Evolutionary conservation across 1,140 invertebrate genomes (phyloP).

Genomic region (Matsumurasca onukii): DNA sequence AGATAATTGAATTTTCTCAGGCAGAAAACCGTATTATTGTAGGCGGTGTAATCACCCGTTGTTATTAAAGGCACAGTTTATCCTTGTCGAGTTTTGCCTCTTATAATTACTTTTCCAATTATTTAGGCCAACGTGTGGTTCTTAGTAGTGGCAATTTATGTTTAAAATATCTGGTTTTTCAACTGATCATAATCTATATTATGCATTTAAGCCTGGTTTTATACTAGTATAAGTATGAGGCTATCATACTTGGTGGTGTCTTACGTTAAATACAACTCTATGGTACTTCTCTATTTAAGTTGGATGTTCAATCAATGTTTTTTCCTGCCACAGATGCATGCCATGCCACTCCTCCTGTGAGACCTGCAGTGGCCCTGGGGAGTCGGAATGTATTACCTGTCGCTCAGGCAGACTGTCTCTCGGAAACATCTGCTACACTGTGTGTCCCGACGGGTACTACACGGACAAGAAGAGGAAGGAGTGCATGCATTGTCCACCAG

Average conservation of each 20-base stretch:
- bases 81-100: neutral
- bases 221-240: no score
- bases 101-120: neutral
- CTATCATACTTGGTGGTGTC: no score
- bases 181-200: no score
- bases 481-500: constrained; percentile 69
- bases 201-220: no score
- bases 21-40: neutral
- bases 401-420: constrained; percentile 42
- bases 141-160: constrained; percentile 22
- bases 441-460: constrained; percentile 70
- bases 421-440: constrained; percentile 49
- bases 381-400: constrained; percentile 68
- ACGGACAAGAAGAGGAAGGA: constrained; percentile 73
- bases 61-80: neutral
- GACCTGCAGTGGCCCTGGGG: constrained; percentile 75
- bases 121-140: neutral
- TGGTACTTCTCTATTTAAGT: neutral
- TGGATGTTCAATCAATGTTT: neutral
- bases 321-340: constrained; percentile 58
- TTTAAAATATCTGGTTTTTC: no score
- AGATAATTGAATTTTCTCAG: no score
- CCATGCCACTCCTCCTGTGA: constrained; percentile 77
- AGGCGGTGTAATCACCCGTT: neutral
- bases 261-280: no score